Evolutionary conservation across 1,140 invertebrate genomes (phyloP), one percentile per base, ranked within the genome.

Genomic region (Drosophila sturtevanti): DNA sequence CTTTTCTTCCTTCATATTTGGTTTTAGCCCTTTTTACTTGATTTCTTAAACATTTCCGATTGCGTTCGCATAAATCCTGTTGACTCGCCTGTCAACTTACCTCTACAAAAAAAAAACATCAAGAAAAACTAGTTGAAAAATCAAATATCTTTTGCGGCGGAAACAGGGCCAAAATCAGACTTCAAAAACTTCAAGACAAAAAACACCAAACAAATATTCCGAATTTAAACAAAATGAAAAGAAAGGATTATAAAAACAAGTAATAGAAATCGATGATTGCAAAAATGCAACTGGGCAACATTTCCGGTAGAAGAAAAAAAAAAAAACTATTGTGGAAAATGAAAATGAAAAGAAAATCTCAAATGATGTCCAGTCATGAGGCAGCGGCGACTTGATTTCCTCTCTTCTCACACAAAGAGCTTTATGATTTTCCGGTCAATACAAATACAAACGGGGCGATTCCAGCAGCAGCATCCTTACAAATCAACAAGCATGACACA

Each of bases 371-470:
- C 63, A 72, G 73, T 54, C 77, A 85, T 85, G 81, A 85, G 69
- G 66, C 81, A 34, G 72, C 81, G 76, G 69, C 76, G 60, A 69
- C 61, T 66, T 60, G 73, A 86, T 72, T 87, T 81, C 82, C 82
- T 81, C 70, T 67, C 44, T 24, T 64, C 56, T 59, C 34, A 22
- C 69, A 87, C 82, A 86, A 86, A 81, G 82, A 86, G 82, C 82
- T 86, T 86, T 86, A 87, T 86, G 82, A 86, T 86, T 86, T 86
- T 86, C 82, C 82, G 82, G 82, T 86, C 82, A 86, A 86, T 86
- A 86, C 82, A 86, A 48, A 86, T 79, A 81, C 71, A 69, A 71
- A 60, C 76, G 48, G 72, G 24, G 63, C 31, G 34, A 14, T 63
- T 67, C 66, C 68, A 70, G 18, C 77, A 6, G 24, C 24, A 56